These are phyloP conservation scores for Sweltsa coloradensis DNA, from an alignment of 1,140 invertebrate species.

Conservation along the genomic window DNA sequence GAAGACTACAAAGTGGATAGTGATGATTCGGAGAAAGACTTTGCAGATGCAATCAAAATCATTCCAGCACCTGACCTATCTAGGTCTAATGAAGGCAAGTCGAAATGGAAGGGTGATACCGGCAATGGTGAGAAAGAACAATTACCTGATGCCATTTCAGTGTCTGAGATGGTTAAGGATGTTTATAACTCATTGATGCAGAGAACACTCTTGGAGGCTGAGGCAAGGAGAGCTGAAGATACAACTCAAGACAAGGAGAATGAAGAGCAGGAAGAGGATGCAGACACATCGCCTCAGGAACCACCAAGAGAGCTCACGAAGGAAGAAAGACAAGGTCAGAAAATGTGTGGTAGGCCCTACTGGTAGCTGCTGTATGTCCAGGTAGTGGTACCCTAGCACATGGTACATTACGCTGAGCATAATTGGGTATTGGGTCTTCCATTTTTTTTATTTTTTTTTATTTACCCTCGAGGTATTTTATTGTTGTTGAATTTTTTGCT, in stretches of 20 bases:
- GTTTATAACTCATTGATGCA: constrained; percentile 4
- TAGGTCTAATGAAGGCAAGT: constrained; percentile 18
- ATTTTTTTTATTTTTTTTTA: neutral
- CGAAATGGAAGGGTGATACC: constrained; percentile 13
- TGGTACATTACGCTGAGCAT: neutral
- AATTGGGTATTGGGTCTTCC: neutral
- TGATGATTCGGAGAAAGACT: constrained; percentile 13
- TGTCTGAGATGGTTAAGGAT: constrained; percentile 10
- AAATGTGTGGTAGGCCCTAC: neutral
- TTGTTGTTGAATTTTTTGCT: neutral
- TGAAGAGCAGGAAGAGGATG: constrained; percentile 28
- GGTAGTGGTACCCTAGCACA: neutral
- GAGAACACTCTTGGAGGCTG: constrained; percentile 3
- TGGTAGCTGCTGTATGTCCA: neutral
- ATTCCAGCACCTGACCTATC: constrained; percentile 26
- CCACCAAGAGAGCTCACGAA: constrained; percentile 37
- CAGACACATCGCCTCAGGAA: constrained; percentile 29
- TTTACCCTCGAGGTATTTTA: neutral
- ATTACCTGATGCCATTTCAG: constrained; percentile 12
- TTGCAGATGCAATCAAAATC: constrained; percentile 23
- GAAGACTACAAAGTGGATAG: constrained; percentile 12
- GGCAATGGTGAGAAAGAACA: constrained; percentile 16
- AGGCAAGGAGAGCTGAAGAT: constrained; percentile 28
- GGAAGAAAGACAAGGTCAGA: constrained; percentile 44
- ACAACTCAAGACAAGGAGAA: constrained; percentile 21